phyloP scores from a whole-genome alignment of 2,888 invertebrate genomes.

The Diaprepes abbreviatus region DNA sequence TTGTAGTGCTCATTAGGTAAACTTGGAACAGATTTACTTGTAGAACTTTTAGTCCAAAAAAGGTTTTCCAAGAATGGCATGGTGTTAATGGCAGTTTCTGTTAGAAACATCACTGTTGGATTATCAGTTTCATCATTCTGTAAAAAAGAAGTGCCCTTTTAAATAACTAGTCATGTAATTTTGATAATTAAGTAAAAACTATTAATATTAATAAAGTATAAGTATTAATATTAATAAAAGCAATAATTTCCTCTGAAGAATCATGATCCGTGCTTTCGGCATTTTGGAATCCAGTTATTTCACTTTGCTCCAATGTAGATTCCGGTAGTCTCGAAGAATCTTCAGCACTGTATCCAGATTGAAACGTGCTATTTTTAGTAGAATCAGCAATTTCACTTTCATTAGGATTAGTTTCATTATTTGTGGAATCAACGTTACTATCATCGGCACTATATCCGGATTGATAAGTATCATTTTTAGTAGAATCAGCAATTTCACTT shows the following conservation, averaged over 20 bases:
- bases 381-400: background rate
- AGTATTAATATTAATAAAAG: too few species aligned
- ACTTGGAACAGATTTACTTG: background rate
- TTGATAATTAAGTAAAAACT: too few species aligned
- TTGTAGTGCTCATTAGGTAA: background rate
- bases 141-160: too few species aligned
- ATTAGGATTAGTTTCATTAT: background rate
- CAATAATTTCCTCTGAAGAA: conserved; percentile 4
- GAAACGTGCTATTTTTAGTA: background rate
- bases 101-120: conserved; percentile 23
- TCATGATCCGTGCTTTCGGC: background rate
- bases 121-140: background rate
- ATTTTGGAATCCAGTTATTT: background rate
- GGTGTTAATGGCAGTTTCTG: conserved; percentile 28
- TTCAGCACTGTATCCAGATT: background rate
- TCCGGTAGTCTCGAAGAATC: background rate
- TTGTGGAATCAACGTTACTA: background rate
- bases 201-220: too few species aligned
- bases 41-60: conserved; percentile 5
- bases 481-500: background rate
- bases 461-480: background rate
- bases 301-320: background rate
- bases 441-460: background rate
- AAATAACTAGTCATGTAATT: too few species aligned
- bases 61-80: conserved; percentile 33